These are phyloP conservation scores for Andrena praecox DNA, from an alignment of 2,888 invertebrate species.

Conservation along the genomic window DNA sequence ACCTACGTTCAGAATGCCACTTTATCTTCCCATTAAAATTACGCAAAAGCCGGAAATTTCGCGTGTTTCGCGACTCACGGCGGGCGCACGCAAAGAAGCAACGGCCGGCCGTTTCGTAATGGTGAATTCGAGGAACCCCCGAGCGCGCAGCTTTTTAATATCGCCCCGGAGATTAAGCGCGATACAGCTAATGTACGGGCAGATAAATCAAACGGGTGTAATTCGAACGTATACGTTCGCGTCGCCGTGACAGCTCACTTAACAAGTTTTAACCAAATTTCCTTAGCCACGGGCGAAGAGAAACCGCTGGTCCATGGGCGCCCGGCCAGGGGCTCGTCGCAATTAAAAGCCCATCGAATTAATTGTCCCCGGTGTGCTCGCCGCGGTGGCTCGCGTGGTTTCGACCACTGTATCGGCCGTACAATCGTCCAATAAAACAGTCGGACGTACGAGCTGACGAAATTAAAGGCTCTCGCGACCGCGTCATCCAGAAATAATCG, in stretches of 20 bases:
- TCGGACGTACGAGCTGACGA: slow-evolving; percentile 19
- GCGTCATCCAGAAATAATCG: slow-evolving; percentile 55
- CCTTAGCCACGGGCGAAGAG: neutral
- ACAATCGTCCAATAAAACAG: slow-evolving; percentile 5
- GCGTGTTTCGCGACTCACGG: slow-evolving; percentile 1
- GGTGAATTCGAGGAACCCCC: slow-evolving; percentile 29
- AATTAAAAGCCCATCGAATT: slow-evolving; percentile 48
- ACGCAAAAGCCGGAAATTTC: slow-evolving; percentile 10
- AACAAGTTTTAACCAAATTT: slow-evolving; percentile 32
- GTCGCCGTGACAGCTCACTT: slow-evolving; percentile 39
- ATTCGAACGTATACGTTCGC: slow-evolving; percentile 16
- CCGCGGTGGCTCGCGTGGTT: neutral
- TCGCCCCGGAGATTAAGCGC: slow-evolving; percentile 23
- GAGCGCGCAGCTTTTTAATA: slow-evolving; percentile 25
- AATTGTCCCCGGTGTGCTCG: slow-evolving; percentile 15
- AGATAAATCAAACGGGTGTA: slow-evolving; percentile 43
- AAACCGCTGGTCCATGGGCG: neutral
- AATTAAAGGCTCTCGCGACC: slow-evolving; percentile 21
- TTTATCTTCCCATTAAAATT: neutral
- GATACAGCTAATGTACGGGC: slow-evolving; percentile 28
- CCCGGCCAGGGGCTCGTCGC: neutral
- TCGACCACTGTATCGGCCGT: slow-evolving; percentile 4
- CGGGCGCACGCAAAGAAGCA: neutral
- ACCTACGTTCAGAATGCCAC: neutral
- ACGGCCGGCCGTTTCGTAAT: slow-evolving; percentile 39